Percentiles rank a stretch among this genome's conserved stretches.
These are phyloP conservation scores for Diplazon laetatorius DNA, from an alignment of 2,888 invertebrate species.

Conservation along the genomic window DNA sequence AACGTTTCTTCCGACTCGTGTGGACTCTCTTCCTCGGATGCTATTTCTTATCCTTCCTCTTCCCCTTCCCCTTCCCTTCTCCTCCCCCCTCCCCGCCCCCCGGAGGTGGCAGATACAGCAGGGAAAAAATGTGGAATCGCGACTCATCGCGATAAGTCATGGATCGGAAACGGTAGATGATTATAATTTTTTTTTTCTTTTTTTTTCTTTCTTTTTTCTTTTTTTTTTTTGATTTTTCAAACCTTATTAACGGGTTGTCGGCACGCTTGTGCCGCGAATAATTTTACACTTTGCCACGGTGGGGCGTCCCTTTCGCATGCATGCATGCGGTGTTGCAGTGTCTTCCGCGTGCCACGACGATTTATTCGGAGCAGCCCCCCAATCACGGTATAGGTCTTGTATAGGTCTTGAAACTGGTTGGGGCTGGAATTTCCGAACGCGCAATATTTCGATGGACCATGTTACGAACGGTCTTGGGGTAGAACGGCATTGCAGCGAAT, in stretches of 20 bases:
- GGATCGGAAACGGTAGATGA: conserved; percentile 5
- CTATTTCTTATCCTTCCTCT: too few species aligned
- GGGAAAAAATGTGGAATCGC: neutral
- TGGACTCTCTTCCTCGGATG: too few species aligned
- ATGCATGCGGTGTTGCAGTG: neutral
- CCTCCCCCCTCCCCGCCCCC: too few species aligned
- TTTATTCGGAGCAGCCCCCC: too few species aligned
- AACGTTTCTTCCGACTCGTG: conserved; percentile 8
- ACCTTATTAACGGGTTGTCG: conserved; percentile 10
- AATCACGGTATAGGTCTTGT: too few species aligned
- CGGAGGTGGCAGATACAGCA: neutral
- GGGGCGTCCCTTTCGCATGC: neutral
- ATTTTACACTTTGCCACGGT: neutral
- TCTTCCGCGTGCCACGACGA: conserved; percentile 17
- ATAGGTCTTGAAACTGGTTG: too few species aligned
- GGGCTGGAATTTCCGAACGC: too few species aligned
- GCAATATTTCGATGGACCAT: too few species aligned
- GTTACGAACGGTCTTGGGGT: too few species aligned
- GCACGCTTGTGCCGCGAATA: neutral
- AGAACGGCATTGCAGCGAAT: too few species aligned
- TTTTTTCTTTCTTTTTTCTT: too few species aligned
- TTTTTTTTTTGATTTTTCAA: neutral
- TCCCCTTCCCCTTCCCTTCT: too few species aligned
- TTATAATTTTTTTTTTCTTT: neutral
- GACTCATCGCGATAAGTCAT: neutral